These are phyloP conservation scores for Orthosia cruda DNA, from an alignment of 2,888 invertebrate genomes.

Conservation along the genomic window DNA sequence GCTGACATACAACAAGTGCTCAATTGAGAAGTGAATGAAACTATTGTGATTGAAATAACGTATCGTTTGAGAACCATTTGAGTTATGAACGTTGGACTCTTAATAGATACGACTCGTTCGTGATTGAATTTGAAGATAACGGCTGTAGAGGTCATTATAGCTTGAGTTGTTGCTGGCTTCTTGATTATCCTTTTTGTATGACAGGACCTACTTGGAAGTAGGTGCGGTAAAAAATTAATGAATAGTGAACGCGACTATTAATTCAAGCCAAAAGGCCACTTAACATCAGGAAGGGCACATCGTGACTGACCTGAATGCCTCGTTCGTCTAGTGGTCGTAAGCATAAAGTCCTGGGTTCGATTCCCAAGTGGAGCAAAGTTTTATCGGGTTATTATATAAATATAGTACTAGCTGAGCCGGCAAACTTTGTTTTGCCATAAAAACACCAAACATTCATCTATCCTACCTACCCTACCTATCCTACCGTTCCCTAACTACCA, in stretches of 20 bases:
- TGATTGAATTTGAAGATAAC: constrained; percentile 63
- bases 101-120: constrained; percentile 65
- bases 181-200: constrained; percentile 39
- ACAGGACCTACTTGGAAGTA: constrained; percentile 28
- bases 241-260: background rate
- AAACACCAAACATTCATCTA: too few species aligned
- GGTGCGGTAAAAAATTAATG: constrained; percentile 12
- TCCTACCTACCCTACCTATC: too few species aligned
- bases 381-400: too few species aligned
- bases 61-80: constrained; percentile 69
- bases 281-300: too few species aligned
- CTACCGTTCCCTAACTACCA: too few species aligned
- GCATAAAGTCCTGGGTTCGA: too few species aligned
- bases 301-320: too few species aligned
- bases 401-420: too few species aligned
- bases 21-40: constrained; percentile 85
- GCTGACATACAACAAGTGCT: constrained; percentile 78
- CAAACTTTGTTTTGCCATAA: too few species aligned
- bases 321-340: too few species aligned
- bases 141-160: constrained; percentile 22
- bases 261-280: too few species aligned
- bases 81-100: constrained; percentile 77
- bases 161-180: constrained; percentile 33
- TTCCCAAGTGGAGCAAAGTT: too few species aligned
- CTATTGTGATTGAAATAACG: constrained; percentile 79